phyloP scores from a whole-genome alignment of 2,797 vertebrate genomes.

The Argya squamiceps region DNA sequence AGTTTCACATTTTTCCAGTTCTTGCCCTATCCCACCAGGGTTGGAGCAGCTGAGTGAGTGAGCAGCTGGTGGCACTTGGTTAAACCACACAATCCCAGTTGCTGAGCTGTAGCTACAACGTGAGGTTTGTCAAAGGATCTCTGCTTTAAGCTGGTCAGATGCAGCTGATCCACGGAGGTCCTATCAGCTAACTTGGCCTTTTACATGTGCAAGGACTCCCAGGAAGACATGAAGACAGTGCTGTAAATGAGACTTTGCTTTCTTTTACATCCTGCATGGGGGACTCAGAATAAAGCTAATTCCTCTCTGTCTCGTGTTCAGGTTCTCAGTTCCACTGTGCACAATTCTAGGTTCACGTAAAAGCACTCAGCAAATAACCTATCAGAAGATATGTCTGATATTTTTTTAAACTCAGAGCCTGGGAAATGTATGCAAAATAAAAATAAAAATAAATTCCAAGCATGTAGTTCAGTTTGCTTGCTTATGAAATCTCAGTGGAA shows the following conservation, averaged over 20 bases:
- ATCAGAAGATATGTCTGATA: neutral
- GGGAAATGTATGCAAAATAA: neutral
- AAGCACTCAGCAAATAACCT: neutral
- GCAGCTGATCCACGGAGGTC: neutral
- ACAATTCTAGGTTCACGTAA: neutral
- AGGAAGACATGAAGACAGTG: neutral
- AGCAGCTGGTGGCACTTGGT: neutral
- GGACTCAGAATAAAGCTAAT: neutral
- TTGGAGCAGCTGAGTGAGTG: rapidly evolving
- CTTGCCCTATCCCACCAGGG: neutral
- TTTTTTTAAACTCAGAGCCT: neutral
- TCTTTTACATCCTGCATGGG: neutral
- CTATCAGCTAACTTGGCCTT: neutral
- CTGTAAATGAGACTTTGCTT: neutral
- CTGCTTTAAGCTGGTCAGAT: neutral
- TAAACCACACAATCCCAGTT: neutral
- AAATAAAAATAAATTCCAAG: neutral
- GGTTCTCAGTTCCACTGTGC: neutral
- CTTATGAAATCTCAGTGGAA: neutral
- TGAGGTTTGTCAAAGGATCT: neutral
- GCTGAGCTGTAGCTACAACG: neutral
- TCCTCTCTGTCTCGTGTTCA: neutral
- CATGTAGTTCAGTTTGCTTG: neutral
- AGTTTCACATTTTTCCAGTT: neutral
- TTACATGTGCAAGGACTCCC: neutral